Base-by-base conservation (phyloP, 2,797 vertebrate genomes). In the Oreochromis grahami region DNA sequence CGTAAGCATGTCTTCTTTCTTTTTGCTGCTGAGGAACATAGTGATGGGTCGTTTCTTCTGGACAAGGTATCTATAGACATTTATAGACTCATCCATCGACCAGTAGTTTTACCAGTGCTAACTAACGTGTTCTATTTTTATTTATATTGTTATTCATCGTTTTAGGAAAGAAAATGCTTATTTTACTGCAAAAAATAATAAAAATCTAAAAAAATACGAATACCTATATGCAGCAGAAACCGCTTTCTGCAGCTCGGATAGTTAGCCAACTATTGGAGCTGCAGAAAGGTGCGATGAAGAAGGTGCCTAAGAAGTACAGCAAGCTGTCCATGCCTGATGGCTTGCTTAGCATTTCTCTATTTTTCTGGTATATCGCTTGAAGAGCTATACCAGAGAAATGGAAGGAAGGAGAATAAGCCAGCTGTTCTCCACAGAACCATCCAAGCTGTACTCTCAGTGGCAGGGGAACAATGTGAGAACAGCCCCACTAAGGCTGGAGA, bases 281-380 rank as follows among this genome's bases (percentile, higher is more conserved):
- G 56, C 56, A 36, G 32, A 60, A 60, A 34, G 29, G 11, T 60
- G 19, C 0, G 0, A 38, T 38, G 36, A 38, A 36, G 36, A 36
- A 38, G 36, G 36, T 38, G 36, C 36, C 8, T 38, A 38, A 9
- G 8, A 34, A 60, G 19, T 19, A 60, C 52, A 55, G 52, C 52
- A 26, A 26, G 53, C 24, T 26, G 24, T 60, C 56, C 56, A 34
- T 7, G 29, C 56, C 9, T 0, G 15, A 60, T 8, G 17, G 15
- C 56, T 19, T 12, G 56, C 0, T 36, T 0, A n/a, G 32, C 41
- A 43, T 5, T 43, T 43, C 41, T 43, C 41, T 43, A 13, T 43
- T 43, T 43, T 10, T 43, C 41, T 43, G 12, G 41, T 43, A 43
- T 43, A 43, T 12, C 2, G 12, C 41, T 43, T 43, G 11, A 43